A percentile compares a stretch with the other conserved stretches of the same genome.
Conservation (phyloP, 2,113 vertebrate genomes). For the Copsychus sechellarum region DNA sequence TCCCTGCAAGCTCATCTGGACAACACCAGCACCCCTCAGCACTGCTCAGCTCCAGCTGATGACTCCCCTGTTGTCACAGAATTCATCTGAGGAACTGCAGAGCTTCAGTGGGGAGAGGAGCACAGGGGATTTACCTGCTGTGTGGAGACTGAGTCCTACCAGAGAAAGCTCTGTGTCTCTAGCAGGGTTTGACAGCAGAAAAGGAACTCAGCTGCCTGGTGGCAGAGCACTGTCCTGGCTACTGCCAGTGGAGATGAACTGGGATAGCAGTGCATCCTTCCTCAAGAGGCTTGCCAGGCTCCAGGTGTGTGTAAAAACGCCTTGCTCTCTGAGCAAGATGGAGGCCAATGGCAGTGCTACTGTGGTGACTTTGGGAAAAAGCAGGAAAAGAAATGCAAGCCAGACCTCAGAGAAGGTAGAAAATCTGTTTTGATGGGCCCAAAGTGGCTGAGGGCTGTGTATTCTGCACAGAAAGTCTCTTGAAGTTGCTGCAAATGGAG, state of each 20-base stretch:
- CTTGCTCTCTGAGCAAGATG: not conserved
- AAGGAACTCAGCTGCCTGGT: not conserved
- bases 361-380: not conserved
- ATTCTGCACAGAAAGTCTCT: not conserved
- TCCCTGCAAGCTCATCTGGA: not conserved
- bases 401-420: not conserved
- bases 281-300: not conserved
- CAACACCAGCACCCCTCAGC: not conserved
- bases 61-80: not conserved
- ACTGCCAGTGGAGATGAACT: not conserved
- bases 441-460: not conserved
- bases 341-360: not conserved
- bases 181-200: not conserved
- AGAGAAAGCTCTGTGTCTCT: not conserved
- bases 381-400: not conserved
- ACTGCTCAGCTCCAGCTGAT: not conserved
- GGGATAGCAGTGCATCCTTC: not conserved
- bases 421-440: not conserved
- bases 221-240: not conserved
- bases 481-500: not conserved
- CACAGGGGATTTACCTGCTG: not conserved
- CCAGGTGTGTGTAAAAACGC: not conserved
- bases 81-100: not conserved
- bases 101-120: not conserved
- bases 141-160: not conserved